phyloP scores from a whole-genome alignment of 2,888 invertebrate species.

The Chrysopilus asiliformis region DNA sequence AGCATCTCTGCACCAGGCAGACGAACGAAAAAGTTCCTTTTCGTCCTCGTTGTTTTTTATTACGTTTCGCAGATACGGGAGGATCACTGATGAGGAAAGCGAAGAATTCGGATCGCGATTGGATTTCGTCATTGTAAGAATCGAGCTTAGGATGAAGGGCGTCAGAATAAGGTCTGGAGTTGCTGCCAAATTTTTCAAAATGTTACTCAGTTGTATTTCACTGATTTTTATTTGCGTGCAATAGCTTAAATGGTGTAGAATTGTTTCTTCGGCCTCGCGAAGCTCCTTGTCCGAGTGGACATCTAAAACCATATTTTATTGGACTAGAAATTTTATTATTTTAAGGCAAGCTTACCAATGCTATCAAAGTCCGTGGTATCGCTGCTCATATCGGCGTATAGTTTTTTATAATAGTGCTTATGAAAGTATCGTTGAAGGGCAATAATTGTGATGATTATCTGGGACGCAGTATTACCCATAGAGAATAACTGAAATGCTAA shows the following conservation, averaged over 20 bases:
- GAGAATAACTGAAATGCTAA: slow-evolving; percentile 47
- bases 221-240: slow-evolving; percentile 31
- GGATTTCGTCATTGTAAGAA: slow-evolving; percentile 36
- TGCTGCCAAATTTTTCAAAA: slow-evolving; percentile 38
- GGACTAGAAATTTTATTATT: background rate
- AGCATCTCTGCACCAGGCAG: slow-evolving; percentile 42
- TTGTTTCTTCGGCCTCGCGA: slow-evolving; percentile 46
- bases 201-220: slow-evolving; percentile 25
- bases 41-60: slow-evolving; percentile 36
- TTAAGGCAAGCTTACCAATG: slow-evolving; percentile 22
- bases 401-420: slow-evolving; percentile 32
- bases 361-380: slow-evolving; percentile 33
- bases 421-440: slow-evolving; percentile 40
- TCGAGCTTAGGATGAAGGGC: slow-evolving; percentile 47
- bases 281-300: slow-evolving; percentile 37
- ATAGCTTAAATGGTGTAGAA: slow-evolving; percentile 43
- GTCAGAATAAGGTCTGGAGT: slow-evolving; percentile 47
- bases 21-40: slow-evolving; percentile 31
- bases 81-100: slow-evolving; percentile 24
- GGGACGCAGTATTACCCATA: slow-evolving; percentile 36
- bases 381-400: slow-evolving; percentile 29
- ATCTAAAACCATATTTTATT: slow-evolving; percentile 32
- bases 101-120: slow-evolving; percentile 33
- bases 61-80: slow-evolving; percentile 29
- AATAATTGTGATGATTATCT: slow-evolving; percentile 36